phyloP scores from a whole-genome alignment of 2,113 vertebrate genomes.

The Mirounga angustirostris region DNA sequence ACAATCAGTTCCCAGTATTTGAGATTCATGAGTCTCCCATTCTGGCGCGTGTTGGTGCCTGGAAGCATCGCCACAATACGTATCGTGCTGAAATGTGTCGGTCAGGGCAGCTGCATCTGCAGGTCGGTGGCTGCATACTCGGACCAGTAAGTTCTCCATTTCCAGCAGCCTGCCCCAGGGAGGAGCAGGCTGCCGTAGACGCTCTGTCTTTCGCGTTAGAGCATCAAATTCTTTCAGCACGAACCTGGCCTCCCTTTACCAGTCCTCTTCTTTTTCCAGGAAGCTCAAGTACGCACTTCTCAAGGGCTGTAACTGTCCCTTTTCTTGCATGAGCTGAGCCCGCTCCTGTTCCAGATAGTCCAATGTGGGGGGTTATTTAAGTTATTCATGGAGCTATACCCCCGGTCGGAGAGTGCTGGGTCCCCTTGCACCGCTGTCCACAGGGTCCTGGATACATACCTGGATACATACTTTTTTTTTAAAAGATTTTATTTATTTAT shows the following conservation, averaged over 20 bases:
- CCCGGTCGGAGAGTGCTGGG: background rate
- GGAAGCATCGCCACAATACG: constrained; percentile 90
- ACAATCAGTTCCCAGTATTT: constrained; percentile 94
- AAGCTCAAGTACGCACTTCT: constrained; percentile 89
- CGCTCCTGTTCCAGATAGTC: constrained; percentile 93
- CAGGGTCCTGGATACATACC: background rate
- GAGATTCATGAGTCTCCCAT: constrained; percentile 97
- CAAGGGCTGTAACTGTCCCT: constrained; percentile 85
- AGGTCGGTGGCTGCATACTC: constrained; percentile 79
- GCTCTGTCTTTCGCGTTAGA: constrained; percentile 93
- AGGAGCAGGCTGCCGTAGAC: constrained; percentile 94
- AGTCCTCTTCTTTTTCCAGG: constrained; percentile 89
- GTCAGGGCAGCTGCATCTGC: constrained; percentile 91
- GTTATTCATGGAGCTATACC: constrained; percentile 94
- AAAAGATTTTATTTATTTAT: too few species aligned
- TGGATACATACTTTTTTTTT: too few species aligned
- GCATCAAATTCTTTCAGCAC: constrained; percentile 90
- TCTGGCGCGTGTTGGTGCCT: constrained; percentile 90
- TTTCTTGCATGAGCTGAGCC: constrained; percentile 90
- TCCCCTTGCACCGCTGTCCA: background rate
- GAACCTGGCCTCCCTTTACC: constrained; percentile 89
- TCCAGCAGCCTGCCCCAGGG: constrained; percentile 90
- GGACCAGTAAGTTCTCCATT: constrained; percentile 93
- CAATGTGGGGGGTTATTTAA: constrained; percentile 95
- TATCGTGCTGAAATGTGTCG: constrained; percentile 96